phyloP scores from a whole-genome alignment of 2,797 vertebrate species.

The Adelosebastes latens region DNA sequence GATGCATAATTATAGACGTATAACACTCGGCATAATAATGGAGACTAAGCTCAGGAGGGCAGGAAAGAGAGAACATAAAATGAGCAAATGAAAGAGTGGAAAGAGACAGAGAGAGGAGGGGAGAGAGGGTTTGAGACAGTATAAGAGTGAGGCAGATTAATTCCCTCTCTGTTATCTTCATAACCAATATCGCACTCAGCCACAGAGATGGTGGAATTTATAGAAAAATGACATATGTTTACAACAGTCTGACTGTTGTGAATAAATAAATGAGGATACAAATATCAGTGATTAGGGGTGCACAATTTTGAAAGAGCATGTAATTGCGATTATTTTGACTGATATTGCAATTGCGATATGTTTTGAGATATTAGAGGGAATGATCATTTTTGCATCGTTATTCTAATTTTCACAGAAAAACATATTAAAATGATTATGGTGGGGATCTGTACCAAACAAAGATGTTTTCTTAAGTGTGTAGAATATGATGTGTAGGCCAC shows the following conservation, averaged over 20 bases:
- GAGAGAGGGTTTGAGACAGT: conserved; percentile 25
- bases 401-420: no score
- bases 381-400: no score
- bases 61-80: conserved; percentile 6
- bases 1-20: conserved; percentile 65
- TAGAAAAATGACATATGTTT: conserved; percentile 1
- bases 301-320: no score
- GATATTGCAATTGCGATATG: no score
- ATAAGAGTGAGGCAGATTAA: conserved; percentile 22
- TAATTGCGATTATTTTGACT: no score
- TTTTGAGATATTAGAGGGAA: no score
- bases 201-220: conserved; percentile 17
- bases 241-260: background rate
- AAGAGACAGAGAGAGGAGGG: background rate
- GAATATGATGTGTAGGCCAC: no score
- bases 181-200: conserved; percentile 14
- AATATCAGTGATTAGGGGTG: background rate
- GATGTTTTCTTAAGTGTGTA: no score
- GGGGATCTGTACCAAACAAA: no score
- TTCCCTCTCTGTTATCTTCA: conserved; percentile 16
- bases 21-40: conserved; percentile 54
- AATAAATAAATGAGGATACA: background rate
- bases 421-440: no score
- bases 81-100: conserved; percentile 34
- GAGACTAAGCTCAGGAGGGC: conserved; percentile 22